Percentiles rank a stretch among this genome's conserved stretches.
phyloP scores from a whole-genome alignment of 2,113 vertebrate genomes.

The Channa maculata region DNA sequence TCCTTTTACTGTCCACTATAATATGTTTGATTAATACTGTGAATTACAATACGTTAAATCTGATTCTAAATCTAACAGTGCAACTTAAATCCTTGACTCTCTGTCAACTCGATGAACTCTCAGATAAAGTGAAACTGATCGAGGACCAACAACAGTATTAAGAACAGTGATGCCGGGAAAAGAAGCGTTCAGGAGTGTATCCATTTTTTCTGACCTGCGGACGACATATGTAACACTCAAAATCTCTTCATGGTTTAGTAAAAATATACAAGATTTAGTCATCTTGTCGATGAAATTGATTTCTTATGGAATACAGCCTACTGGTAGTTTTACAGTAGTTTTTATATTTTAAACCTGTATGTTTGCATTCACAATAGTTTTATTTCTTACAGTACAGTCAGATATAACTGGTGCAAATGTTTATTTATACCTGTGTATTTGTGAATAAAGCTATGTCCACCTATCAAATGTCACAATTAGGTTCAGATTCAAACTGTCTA shows the following conservation, averaged over 20 bases:
- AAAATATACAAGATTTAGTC: slow-evolving; percentile 7
- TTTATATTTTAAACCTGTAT: slow-evolving; percentile 19
- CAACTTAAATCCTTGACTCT: slow-evolving; percentile 83
- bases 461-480: background rate
- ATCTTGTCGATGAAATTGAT: background rate
- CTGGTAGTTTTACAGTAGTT: background rate
- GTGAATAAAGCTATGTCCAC: background rate
- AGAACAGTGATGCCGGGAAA: background rate
- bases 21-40: background rate
- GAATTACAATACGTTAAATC: background rate
- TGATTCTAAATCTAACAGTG: no score
- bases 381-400: background rate
- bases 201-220: background rate
- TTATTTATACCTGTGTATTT: slow-evolving; percentile 20
- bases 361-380: slow-evolving; percentile 15
- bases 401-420: slow-evolving; percentile 19
- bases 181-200: background rate
- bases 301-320: background rate
- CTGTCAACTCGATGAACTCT: slow-evolving; percentile 87
- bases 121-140: slow-evolving; percentile 85
- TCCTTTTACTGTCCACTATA: slow-evolving; percentile 84
- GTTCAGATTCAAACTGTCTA: background rate
- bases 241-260: background rate
- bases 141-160: slow-evolving; percentile 80
- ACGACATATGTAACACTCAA: slow-evolving; percentile 12